Evolutionary conservation across 2,797 vertebrate species (phyloP).

Genomic region (Enteromius unitaeniatus): DNA sequence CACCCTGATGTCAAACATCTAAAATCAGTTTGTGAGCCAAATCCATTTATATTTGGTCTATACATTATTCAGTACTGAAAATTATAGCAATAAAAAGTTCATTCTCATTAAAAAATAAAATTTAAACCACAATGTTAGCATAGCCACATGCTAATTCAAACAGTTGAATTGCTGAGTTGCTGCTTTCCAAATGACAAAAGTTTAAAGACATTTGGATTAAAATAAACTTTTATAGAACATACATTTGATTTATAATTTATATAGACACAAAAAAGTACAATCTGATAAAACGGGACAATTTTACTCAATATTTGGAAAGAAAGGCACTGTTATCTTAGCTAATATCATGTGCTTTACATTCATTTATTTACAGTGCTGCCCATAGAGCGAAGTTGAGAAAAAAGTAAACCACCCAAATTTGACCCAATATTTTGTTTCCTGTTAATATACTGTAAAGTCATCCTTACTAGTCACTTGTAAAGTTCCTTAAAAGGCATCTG

Average conservation of each 20-base stretch:
- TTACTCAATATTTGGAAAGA: not conserved
- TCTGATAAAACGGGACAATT: not conserved
- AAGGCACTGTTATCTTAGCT: too few species aligned
- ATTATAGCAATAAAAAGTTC: not conserved
- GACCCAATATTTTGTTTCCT: not conserved
- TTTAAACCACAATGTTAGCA: not conserved
- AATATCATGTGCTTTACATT: not conserved
- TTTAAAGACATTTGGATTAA: not conserved
- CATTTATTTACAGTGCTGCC: not conserved
- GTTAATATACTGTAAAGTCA: not conserved
- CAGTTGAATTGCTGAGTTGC: not conserved
- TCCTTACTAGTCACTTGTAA: not conserved
- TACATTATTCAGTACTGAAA: not conserved
- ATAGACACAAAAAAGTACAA: too few species aligned
- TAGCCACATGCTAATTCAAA: conserved; percentile 2
- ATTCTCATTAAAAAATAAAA: not conserved
- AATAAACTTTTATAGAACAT: not conserved
- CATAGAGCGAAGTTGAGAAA: not conserved
- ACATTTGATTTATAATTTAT: not conserved
- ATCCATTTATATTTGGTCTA: not conserved
- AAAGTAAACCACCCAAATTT: not conserved
- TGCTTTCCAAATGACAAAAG: not conserved
- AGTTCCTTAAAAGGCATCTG: not conserved
- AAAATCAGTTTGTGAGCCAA: not conserved
- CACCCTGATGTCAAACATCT: not conserved